Evolutionary conservation across 2,797 vertebrate genomes (phyloP), one percentile per base, ranked within the genome.

Genomic region (Phalanger gymnotis): DNA sequence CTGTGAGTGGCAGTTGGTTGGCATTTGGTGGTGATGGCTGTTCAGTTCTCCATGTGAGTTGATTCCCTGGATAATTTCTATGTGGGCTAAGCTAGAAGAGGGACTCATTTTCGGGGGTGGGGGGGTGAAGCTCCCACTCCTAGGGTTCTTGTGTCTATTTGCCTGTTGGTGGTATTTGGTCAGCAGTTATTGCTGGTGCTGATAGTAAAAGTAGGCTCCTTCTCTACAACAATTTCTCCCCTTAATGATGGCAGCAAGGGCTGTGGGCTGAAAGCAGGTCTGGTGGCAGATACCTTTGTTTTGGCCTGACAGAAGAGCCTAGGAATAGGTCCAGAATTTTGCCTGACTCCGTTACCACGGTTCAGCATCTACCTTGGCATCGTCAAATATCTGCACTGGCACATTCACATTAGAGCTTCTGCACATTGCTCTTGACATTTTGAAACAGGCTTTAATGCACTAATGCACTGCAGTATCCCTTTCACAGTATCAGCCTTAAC

Each of bases 351-450:
- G 52, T 93, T 47, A 47, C 22, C 40, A 47, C 31, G 90, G 92
- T 87, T 95, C 94, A 95, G 95, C 93, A 73, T 91, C 73, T 93
- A 0, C 31, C 30, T 13, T 52, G 51, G 57, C 81, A 73, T 28
- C 31, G 34, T 93, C 6, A 53, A n/a, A 3, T 91, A 28, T 94
- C 94, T 93, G 51, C 95, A 87, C 4, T 55, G 93, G 57, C 93
- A 56, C 56, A 51, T 31, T 54, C 58, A 51, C 56, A 0, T 14
- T 40, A 54, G 13, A 51, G 54, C 30, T 57, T 92, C 51, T 12
- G 89, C 47, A 53, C 14, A 55, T 95, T 93, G 95, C 30, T 53
- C 2, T 28, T 89, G 56, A 30, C 30, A 54, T 91, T 53, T 87
- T 57, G 22, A 25, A 92, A 51, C 34, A 34, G 52, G 7, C 14